Conservation (phyloP, 2,113 vertebrate species). For the Monarcha castaneiventris region DNA sequence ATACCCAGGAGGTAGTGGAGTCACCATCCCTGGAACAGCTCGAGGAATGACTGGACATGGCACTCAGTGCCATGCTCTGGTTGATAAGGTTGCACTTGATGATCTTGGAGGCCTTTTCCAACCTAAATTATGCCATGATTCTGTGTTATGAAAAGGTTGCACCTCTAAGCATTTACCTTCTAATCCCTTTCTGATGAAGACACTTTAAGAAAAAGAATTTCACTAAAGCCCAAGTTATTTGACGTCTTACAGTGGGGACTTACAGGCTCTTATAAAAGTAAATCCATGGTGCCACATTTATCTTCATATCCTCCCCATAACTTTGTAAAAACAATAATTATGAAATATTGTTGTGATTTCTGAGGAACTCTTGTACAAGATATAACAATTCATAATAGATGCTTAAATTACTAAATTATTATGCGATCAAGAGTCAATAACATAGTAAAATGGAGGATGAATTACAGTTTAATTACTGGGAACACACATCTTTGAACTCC, state of each 20-base stretch:
- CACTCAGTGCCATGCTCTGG: neutral
- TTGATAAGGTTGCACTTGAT: neutral
- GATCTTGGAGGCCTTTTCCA: neutral
- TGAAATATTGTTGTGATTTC: neutral
- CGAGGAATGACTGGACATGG: neutral
- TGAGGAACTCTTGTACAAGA: neutral
- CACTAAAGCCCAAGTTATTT: neutral
- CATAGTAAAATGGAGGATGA: neutral
- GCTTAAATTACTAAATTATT: neutral
- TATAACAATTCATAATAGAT: neutral
- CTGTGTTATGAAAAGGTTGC: neutral
- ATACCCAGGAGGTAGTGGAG: neutral
- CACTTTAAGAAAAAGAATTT: neutral
- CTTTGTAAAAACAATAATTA: neutral
- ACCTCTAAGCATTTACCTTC: neutral
- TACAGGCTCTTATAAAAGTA: neutral
- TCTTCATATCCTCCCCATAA: neutral
- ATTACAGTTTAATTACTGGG: neutral
- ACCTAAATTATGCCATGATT: neutral
- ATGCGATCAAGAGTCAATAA: neutral
- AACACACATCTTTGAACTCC: neutral
- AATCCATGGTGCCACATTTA: neutral
- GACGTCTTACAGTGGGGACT: fast-evolving
- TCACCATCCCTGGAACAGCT: too few relatives aligned
- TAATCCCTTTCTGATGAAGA: neutral